Percentiles rank a stretch among this genome's conserved stretches.
phyloP scores from a whole-genome alignment of 2,888 invertebrate genomes.

The Timema cristinae region DNA sequence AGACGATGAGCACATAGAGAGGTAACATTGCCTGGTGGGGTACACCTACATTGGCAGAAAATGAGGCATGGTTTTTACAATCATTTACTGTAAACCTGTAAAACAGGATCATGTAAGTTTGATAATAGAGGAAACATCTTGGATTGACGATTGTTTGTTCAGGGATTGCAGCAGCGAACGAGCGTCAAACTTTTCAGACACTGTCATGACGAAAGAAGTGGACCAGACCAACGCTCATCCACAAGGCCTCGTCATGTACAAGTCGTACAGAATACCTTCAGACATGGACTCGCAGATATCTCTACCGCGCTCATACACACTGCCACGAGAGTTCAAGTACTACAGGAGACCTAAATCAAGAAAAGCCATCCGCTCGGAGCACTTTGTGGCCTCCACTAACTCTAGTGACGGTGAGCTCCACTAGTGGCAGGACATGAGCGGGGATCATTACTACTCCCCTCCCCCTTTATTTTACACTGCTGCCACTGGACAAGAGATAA shows the following conservation, averaged over 20 bases:
- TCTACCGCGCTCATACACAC: slow-evolving; percentile 76
- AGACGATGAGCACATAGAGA: slow-evolving; percentile 36
- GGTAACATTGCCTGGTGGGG: slow-evolving; percentile 28
- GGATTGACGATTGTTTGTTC: background rate
- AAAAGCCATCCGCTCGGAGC: slow-evolving; percentile 59
- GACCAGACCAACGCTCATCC: slow-evolving; percentile 22
- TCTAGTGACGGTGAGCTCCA: slow-evolving; percentile 70
- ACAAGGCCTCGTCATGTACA: slow-evolving; percentile 40
- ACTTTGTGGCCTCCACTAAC: slow-evolving; percentile 75
- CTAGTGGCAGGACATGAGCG: background rate
- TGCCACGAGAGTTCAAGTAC: slow-evolving; percentile 82
- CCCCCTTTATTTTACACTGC: background rate
- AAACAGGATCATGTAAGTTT: no score
- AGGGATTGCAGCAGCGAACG: slow-evolving; percentile 30
- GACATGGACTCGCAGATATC: slow-evolving; percentile 75
- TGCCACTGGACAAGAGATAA: no score
- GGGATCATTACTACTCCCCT: background rate
- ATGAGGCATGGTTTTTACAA: no score
- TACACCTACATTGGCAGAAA: no score
- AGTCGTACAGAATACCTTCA: slow-evolving; percentile 56
- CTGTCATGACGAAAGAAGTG: slow-evolving; percentile 22
- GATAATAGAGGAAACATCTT: no score
- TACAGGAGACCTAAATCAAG: slow-evolving; percentile 56
- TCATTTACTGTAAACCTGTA: no score
- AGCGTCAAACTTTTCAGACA: slow-evolving; percentile 28